Conservation (phyloP, 92 coral and sea anemone genomes). For the Zoanthus gigantus region DNA sequence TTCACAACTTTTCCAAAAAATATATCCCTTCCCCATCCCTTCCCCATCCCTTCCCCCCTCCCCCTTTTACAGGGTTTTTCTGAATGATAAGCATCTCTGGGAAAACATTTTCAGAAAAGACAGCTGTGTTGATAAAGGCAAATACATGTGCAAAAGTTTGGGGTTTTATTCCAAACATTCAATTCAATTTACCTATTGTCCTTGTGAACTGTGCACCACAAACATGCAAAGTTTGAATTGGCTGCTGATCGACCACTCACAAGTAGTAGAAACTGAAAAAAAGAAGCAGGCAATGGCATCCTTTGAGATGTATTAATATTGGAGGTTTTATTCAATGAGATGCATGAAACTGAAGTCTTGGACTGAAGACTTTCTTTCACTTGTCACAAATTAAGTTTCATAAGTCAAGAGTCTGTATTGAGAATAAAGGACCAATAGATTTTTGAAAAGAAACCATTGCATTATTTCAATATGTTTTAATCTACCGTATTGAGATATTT, state of each 20-base stretch:
- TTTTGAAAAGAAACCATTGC: too few species aligned
- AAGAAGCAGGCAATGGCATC: slow-evolving; percentile 35
- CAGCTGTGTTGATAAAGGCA: not conserved
- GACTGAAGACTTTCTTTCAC: slow-evolving; percentile 11
- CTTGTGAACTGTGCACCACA: slow-evolving; percentile 64
- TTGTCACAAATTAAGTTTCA: slow-evolving; percentile 7
- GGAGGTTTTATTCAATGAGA: not conserved
- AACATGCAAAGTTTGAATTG: slow-evolving; percentile 59
- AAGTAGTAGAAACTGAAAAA: slow-evolving; percentile 29
- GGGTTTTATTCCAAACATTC: not conserved
- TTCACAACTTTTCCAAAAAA: not conserved
- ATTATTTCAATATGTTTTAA: too few species aligned
- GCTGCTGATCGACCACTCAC: slow-evolving; percentile 50
- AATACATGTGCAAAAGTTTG: slow-evolving; percentile 6
- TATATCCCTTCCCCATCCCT: not conserved
- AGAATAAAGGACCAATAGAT: too few species aligned
- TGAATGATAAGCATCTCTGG: too few species aligned
- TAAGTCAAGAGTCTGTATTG: slow-evolving; percentile 11
- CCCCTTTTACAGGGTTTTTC: too few species aligned
- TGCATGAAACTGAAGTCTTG: slow-evolving; percentile 19
- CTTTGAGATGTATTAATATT: slow-evolving; percentile 4
- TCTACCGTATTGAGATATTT: too few species aligned
- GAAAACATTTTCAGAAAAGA: not conserved
- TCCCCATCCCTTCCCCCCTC: not conserved
- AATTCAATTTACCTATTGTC: slow-evolving; percentile 24